A percentile compares a stretch with the other conserved stretches of the same genome.
Evolutionary conservation across 2,113 vertebrate genomes (phyloP).

Genomic region (Melospiza georgiana): DNA sequence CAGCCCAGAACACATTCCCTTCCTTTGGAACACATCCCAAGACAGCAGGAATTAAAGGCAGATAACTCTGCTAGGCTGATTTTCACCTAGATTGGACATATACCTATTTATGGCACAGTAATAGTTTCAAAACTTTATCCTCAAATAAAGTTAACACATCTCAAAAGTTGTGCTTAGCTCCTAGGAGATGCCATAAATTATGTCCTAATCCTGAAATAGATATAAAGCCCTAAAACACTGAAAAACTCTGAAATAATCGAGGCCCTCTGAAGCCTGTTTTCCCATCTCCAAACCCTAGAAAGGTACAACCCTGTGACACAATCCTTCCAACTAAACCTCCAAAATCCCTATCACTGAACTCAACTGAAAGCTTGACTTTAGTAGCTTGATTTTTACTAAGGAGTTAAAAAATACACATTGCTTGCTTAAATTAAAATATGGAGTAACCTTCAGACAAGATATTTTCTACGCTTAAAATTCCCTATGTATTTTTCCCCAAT

Average conservation of each 20-base stretch:
- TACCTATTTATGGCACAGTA: neutral
- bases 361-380: neutral
- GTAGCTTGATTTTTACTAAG: neutral
- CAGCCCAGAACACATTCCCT: neutral
- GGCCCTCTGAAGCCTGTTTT: neutral
- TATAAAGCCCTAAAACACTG: fast-evolving
- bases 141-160: neutral
- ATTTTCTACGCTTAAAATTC: neutral
- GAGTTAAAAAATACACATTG: neutral
- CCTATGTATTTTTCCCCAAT: fast-evolving
- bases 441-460: neutral
- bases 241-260: neutral
- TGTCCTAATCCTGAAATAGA: neutral
- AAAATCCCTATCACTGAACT: neutral
- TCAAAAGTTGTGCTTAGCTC: neutral
- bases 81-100: neutral
- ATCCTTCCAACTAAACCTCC: neutral
- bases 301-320: neutral
- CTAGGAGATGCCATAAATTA: neutral
- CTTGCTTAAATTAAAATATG: neutral
- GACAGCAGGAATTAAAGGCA: neutral
- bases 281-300: neutral
- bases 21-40: neutral
- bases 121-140: neutral
- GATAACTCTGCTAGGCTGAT: neutral